Conservation (phyloP, 2,888 invertebrate genomes). For the Physocephala rufipes region DNA sequence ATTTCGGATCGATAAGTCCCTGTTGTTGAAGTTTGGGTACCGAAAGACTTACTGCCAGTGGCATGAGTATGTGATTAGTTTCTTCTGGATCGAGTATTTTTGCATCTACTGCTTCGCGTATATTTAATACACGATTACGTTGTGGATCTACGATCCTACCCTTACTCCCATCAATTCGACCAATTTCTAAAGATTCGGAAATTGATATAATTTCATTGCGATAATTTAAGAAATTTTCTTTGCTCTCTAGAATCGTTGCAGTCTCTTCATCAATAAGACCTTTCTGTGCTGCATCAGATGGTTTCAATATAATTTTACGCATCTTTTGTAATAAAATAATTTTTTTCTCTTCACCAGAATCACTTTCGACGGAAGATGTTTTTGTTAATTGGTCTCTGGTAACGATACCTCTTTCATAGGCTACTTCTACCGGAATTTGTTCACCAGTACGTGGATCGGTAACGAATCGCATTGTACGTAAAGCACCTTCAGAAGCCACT, state of each 20-base stretch:
- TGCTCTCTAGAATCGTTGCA: slow-evolving; percentile 74
- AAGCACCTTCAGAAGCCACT: slow-evolving; percentile 75
- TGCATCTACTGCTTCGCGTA: slow-evolving; percentile 84
- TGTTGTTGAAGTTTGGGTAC: slow-evolving; percentile 86
- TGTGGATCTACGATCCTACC: slow-evolving; percentile 87
- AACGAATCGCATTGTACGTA: slow-evolving; percentile 76
- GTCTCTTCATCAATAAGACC: slow-evolving; percentile 83
- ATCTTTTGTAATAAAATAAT: slow-evolving; percentile 80
- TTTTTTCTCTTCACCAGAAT: slow-evolving; percentile 72
- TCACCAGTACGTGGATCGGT: slow-evolving; percentile 84
- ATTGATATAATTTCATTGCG: slow-evolving; percentile 74
- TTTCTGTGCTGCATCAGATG: slow-evolving; percentile 80
- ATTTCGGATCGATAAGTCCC: slow-evolving; percentile 80
- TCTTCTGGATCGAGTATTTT: slow-evolving; percentile 83
- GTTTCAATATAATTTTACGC: slow-evolving; percentile 77
- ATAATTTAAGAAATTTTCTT: slow-evolving; percentile 69
- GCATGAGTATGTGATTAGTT: slow-evolving; percentile 79
- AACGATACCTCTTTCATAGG: slow-evolving; percentile 79
- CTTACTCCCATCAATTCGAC: slow-evolving; percentile 75
- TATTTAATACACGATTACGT: slow-evolving; percentile 79
- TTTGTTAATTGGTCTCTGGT: slow-evolving; percentile 61
- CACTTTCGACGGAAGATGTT: slow-evolving; percentile 61
- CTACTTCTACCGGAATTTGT: slow-evolving; percentile 81
- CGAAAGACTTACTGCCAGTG: slow-evolving; percentile 81
- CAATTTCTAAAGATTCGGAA: slow-evolving; percentile 77